Evolutionary conservation across 2,888 invertebrate genomes (phyloP).

Genomic region (Acleris literana): DNA sequence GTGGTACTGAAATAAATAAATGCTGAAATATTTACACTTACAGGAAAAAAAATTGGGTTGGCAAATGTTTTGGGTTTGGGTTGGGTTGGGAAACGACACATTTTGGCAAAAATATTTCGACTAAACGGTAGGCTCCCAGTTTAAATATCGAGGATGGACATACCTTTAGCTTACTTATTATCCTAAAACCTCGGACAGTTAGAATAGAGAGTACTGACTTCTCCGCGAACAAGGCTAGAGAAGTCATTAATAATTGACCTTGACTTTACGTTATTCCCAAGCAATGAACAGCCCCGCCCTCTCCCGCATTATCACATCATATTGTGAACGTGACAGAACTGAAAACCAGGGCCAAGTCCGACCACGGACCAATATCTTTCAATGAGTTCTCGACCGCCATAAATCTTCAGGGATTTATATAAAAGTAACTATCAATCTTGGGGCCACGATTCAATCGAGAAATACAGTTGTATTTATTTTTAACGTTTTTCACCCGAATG

Average conservation of each 20-base stretch:
- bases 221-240: too few relatives aligned
- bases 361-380: slow-evolving; percentile 9
- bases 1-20: too few relatives aligned
- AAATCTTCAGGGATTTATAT: slow-evolving; percentile 26
- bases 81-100: too few relatives aligned
- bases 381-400: slow-evolving; percentile 17
- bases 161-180: too few relatives aligned
- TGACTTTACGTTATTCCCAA: background rate
- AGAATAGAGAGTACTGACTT: too few relatives aligned
- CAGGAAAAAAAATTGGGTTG: too few relatives aligned
- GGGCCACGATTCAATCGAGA: slow-evolving; percentile 14
- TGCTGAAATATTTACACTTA: too few relatives aligned
- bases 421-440: slow-evolving; percentile 16
- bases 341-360: background rate
- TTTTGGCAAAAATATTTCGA: too few relatives aligned
- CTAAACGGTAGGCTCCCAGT: too few relatives aligned
- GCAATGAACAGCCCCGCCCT: background rate
- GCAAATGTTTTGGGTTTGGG: too few relatives aligned
- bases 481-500: background rate
- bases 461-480: slow-evolving; percentile 8
- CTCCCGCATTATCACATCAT: background rate
- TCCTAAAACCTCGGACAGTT: too few relatives aligned
- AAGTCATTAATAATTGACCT: background rate
- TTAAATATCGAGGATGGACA: too few relatives aligned
- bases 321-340: slow-evolving; percentile 20